Conservation (phyloP, 2,888 invertebrate genomes). For the Leptogaster cylindrica region DNA sequence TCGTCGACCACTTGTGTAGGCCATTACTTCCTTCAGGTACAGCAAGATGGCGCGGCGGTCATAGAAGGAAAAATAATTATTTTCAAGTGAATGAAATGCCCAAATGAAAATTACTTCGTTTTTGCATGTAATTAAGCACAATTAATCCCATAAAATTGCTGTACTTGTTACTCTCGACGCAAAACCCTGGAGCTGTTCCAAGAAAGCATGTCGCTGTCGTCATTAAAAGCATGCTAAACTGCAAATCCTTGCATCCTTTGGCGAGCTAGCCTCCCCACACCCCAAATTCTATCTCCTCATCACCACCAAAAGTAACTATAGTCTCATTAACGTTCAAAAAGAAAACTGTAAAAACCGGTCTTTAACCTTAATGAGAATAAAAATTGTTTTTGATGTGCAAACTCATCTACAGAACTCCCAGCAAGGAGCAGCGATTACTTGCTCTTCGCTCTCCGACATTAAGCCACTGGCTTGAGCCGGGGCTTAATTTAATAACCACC, state of each 20-base stretch:
- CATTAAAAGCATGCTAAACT: conserved; percentile 37
- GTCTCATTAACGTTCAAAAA: conserved; percentile 44
- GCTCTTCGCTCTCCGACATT: conserved; percentile 9
- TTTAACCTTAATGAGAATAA: conserved; percentile 47
- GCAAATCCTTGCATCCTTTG: conserved; percentile 35
- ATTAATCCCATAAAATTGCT: conserved; percentile 40
- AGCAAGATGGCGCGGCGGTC: neutral
- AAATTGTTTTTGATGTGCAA: conserved; percentile 47
- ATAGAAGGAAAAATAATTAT: conserved; percentile 23
- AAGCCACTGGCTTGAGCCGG: neutral
- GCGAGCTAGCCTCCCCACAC: conserved; percentile 1
- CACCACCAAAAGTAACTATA: conserved; percentile 34
- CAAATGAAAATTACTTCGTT: conserved; percentile 27
- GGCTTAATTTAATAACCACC: conserved; percentile 26
- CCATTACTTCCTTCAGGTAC: conserved; percentile 9
- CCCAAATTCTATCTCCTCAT: no score
- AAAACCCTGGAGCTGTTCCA: conserved; percentile 38
- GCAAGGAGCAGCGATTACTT: conserved; percentile 4
- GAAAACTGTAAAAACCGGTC: conserved; percentile 38
- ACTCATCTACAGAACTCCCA: conserved; percentile 35
- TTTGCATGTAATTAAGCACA: conserved; percentile 40
- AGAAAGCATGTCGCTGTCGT: conserved; percentile 34
- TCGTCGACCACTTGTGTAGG: conserved; percentile 3
- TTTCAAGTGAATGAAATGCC: conserved; percentile 22
- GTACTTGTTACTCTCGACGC: conserved; percentile 28